Percentiles rank a stretch among this genome's conserved stretches.
phyloP scores from a whole-genome alignment of 2,113 vertebrate species.

The Agapornis roseicollis region DNA sequence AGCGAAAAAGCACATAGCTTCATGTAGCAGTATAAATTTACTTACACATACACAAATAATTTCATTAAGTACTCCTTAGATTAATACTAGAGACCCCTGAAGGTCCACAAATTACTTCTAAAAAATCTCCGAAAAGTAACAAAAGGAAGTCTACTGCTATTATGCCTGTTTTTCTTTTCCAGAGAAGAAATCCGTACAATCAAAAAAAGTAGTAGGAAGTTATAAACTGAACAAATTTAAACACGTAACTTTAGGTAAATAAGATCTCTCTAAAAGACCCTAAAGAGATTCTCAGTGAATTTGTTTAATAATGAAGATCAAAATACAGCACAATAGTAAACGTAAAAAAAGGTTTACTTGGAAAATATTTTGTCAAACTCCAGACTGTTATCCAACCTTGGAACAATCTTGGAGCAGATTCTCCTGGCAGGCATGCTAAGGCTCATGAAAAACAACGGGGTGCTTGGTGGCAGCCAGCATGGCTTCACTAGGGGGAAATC shows the following conservation, averaged over 20 bases:
- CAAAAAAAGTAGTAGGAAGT: not conserved
- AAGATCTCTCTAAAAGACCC: not conserved
- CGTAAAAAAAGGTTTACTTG: not conserved
- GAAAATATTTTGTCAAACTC: not conserved
- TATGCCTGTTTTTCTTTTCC: not conserved
- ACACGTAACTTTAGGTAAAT: not conserved
- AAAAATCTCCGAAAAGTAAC: not conserved
- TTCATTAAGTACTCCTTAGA: not conserved
- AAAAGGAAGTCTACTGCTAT: not conserved
- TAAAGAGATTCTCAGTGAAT: not conserved
- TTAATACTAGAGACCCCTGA: not conserved
- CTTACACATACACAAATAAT: not conserved
- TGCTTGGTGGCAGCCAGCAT: too few species aligned
- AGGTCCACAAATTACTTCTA: not conserved
- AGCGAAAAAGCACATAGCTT: not conserved
- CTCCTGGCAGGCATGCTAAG: too few species aligned
- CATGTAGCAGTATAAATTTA: not conserved
- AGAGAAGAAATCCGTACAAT: not conserved
- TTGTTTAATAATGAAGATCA: not conserved
- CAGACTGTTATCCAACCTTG: not conserved
- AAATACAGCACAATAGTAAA: not conserved
- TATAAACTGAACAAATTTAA: not conserved
- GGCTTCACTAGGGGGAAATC: too few species aligned
- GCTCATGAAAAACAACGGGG: too few species aligned
- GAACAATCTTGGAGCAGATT: too few species aligned